Percentiles rank a stretch among this genome's conserved stretches.
Evolutionary conservation across 2,797 vertebrate genomes (phyloP).

Genomic region (Jordanella pulchra): DNA sequence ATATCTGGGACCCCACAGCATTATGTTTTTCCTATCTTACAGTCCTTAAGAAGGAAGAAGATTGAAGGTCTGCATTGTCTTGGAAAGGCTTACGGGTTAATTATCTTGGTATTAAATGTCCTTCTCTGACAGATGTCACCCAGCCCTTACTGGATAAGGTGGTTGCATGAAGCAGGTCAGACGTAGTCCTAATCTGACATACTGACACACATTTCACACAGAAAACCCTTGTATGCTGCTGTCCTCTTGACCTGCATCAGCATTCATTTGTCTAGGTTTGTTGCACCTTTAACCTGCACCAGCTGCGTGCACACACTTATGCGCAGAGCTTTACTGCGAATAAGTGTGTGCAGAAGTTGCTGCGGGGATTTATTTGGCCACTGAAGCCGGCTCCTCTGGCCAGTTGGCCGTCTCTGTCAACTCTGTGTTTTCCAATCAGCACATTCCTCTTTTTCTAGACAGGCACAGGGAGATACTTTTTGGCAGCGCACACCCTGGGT

Average conservation of each 20-base stretch:
- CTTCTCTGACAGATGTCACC: neutral
- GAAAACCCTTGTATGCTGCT: constrained; percentile 32
- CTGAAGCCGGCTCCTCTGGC: constrained; percentile 50
- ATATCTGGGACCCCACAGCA: neutral
- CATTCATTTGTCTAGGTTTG: constrained; percentile 51
- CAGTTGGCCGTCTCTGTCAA: constrained; percentile 71
- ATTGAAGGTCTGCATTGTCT: neutral
- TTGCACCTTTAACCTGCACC: constrained; percentile 66
- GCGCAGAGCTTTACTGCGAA: constrained; percentile 44
- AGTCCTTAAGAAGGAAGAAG: neutral
- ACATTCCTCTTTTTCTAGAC: constrained; percentile 79
- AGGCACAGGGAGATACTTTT: constrained; percentile 73
- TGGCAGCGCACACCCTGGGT: constrained; percentile 74
- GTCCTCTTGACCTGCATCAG: constrained; percentile 36
- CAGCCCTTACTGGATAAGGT: neutral
- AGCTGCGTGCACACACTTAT: constrained; percentile 62
- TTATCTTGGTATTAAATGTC: neutral
- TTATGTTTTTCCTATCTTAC: neutral
- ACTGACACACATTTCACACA: constrained; percentile 69
- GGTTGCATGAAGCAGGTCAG: neutral
- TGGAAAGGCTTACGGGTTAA: neutral
- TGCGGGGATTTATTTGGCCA: constrained; percentile 58
- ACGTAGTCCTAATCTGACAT: constrained; percentile 48
- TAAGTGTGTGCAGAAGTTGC: too few relatives aligned
- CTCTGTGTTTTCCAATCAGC: constrained; percentile 76